Evolutionary conservation across 2,888 invertebrate genomes (phyloP).

Genomic region (Lamproptera curius): DNA sequence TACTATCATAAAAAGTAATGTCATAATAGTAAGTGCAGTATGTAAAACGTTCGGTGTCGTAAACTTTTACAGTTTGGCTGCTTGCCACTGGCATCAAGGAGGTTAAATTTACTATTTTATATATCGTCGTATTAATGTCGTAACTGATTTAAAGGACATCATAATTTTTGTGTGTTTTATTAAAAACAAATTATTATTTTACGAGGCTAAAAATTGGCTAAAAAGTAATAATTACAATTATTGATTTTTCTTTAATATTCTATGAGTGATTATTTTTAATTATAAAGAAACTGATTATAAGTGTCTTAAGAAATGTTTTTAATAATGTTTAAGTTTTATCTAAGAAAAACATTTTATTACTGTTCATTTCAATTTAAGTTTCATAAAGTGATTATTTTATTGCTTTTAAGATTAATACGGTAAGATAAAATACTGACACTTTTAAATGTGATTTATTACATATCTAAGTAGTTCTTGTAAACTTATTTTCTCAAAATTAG

Average conservation of each 20-base stretch:
- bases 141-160: too few species aligned
- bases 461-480: not conserved
- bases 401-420: not conserved
- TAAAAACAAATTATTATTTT: not conserved
- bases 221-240: not conserved
- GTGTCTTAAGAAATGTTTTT: not conserved
- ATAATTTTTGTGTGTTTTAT: not conserved
- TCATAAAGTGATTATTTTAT: not conserved
- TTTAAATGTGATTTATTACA: not conserved
- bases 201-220: not conserved
- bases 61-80: too few species aligned
- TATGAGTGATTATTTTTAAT: not conserved
- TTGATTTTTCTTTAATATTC: not conserved
- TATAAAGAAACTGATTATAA: not conserved
- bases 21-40: too few species aligned
- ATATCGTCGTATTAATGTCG: too few species aligned
- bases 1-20: too few species aligned
- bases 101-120: too few species aligned
- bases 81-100: too few species aligned
- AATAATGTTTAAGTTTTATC: not conserved
- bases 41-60: too few species aligned
- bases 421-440: not conserved
- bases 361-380: not conserved
- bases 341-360: not conserved
- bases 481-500: not conserved